Percentiles rank a stretch among this genome's conserved stretches.
These are phyloP conservation scores for Clepsis dumicolana DNA, from an alignment of 2,888 invertebrate species.

Conservation along the genomic window DNA sequence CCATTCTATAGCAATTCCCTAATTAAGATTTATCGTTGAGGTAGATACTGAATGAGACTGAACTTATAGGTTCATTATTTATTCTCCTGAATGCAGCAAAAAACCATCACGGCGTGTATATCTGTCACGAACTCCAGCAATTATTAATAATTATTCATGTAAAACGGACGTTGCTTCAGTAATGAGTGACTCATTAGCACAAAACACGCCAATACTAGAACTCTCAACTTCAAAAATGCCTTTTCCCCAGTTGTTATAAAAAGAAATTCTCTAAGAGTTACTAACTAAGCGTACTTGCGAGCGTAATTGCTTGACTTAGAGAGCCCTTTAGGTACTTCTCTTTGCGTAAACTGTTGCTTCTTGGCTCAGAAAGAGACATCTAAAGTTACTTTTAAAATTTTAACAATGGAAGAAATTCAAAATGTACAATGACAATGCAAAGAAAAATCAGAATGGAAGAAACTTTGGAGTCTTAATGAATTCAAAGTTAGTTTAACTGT, in stretches of 20 bases:
- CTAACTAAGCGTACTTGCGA: constrained; percentile 18
- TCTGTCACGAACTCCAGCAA: neutral
- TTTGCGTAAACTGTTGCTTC: constrained; percentile 33
- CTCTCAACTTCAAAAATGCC: neutral
- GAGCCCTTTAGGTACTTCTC: constrained; percentile 17
- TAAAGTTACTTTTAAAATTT: constrained; percentile 15
- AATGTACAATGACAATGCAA: no score
- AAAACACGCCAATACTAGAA: neutral
- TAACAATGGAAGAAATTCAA: constrained; percentile 12
- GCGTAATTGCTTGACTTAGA: constrained; percentile 2
- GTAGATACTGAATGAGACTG: no score
- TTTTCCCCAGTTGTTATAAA: neutral
- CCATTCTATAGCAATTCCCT: no score
- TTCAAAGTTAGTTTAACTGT: neutral
- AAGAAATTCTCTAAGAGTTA: constrained; percentile 10
- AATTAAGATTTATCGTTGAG: no score
- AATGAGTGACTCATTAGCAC: neutral
- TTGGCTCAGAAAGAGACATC: neutral
- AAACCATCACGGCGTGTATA: neutral
- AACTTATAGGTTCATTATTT: no score
- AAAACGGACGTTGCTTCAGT: no score
- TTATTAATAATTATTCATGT: neutral
- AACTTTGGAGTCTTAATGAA: constrained; percentile 14
- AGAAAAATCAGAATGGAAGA: no score
- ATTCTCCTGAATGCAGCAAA: neutral